Evolutionary conservation across 1,140 invertebrate species (phyloP), one percentile per base, ranked within the genome.

Genomic region (Galleria mellonella): DNA sequence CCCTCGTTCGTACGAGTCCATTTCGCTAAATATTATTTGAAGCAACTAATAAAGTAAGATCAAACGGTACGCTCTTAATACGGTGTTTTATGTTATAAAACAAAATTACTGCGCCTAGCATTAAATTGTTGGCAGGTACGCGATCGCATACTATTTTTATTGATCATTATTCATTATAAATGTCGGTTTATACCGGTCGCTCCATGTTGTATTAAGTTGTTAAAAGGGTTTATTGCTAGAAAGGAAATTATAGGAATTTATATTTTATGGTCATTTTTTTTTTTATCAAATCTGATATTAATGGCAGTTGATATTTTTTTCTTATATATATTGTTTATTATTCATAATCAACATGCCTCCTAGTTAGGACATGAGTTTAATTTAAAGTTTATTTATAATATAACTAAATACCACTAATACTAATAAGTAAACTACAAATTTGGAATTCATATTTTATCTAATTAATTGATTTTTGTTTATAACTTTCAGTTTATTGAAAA

Each of bases 1-100:
- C 79, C 79, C 64, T 64, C 48, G 46, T 61, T 53, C 37, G 29
- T 52, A 45, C 29, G 48, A 70, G 67, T 81, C 72, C 72, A 79
- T 81, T 79, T 75, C 68, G 66, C 63, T 70, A 72, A 79, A 83
- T 79, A 83, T 75, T 77, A 83, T 81, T 83, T 72, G 59, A 61
- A 55, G 52, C 62, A 55, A 47, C 54, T 39, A 60, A 61, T 66
- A 48, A 42, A 41, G 31, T 27, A 10, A 72, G 72, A 75, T 72
- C 68, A 70, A 75, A 72, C 42, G 41, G 33, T 6, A 2, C 10
- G 41, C 30, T 17, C 35, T 17, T 48, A 38, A 38, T 23, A 17
- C 36, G 15, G 15, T 37, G 4, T 7, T 9, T 14, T 37, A 37
- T 37, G 30, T 8, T 11, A 9, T 35, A 8, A 14, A 35, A 35